A percentile compares a stretch with the other conserved stretches of the same genome.
phyloP scores from a whole-genome alignment of 2,888 invertebrate species.

The Lepidocyrtoides sp. region DNA sequence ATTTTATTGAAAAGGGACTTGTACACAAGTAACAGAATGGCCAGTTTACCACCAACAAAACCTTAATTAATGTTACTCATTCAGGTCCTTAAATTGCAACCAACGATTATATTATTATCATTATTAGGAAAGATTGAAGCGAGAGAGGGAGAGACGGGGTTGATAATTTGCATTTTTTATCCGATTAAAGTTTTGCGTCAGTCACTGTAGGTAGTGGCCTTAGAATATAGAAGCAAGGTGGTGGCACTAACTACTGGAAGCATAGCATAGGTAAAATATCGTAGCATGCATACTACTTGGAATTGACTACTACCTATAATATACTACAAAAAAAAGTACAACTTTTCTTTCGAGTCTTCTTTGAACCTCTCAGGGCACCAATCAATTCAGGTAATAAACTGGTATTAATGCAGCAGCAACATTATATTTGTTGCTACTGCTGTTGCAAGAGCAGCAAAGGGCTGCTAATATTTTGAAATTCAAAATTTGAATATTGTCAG shows the following conservation, averaged over 20 bases:
- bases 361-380: slow-evolving; percentile 56
- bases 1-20: too few species aligned
- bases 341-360: slow-evolving; percentile 23
- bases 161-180: neutral
- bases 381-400: slow-evolving; percentile 73
- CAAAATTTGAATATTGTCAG: too few species aligned
- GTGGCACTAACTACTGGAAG: too few species aligned
- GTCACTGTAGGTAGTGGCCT: too few species aligned
- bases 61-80: neutral
- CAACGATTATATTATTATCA: neutral
- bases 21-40: too few species aligned
- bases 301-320: neutral
- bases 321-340: neutral
- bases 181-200: neutral
- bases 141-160: neutral
- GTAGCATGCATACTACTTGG: neutral
- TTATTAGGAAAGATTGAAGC: neutral
- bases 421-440: slow-evolving; percentile 4
- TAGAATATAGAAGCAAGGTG: too few species aligned
- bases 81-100: neutral
- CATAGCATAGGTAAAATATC: neutral
- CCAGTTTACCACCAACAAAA: neutral
- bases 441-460: slow-evolving; percentile 28
- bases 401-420: slow-evolving; percentile 62
- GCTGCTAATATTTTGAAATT: slow-evolving; percentile 48